A percentile compares a stretch with the other conserved stretches of the same genome.
Evolutionary conservation across 2,113 vertebrate species (phyloP).

Genomic region (Phylloscopus trochilus): DNA sequence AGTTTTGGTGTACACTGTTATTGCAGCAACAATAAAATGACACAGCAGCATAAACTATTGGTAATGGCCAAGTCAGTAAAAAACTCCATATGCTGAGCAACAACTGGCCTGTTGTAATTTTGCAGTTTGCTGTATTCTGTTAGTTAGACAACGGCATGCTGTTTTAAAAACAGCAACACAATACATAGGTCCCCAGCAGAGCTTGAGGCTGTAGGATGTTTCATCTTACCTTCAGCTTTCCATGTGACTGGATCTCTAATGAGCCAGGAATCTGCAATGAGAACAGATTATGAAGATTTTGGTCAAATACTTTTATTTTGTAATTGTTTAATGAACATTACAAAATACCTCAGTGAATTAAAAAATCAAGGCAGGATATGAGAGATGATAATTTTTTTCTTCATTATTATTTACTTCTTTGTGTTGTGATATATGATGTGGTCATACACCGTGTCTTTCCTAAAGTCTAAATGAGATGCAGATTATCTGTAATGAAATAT

Average conservation of each 20-base stretch:
- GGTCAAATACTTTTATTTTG: neutral
- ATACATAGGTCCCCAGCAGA: neutral
- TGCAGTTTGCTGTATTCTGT: neutral
- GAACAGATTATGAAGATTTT: neutral
- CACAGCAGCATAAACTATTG: neutral
- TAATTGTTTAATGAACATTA: neutral
- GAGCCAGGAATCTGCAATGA: constrained; percentile 27
- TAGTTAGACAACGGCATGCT: neutral
- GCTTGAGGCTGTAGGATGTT: neutral
- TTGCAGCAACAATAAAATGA: neutral
- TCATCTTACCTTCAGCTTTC: constrained; percentile 49
- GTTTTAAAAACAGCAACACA: neutral
- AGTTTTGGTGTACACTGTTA: neutral
- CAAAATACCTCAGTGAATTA: neutral
- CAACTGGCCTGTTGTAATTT: neutral
- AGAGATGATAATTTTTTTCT: neutral
- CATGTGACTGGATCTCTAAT: neutral
- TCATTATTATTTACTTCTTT: neutral
- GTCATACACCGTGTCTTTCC: neutral
- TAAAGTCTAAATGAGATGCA: neutral
- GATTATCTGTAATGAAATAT: constrained; percentile 5
- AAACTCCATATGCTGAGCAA: neutral
- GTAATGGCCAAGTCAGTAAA: neutral
- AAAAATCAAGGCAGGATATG: neutral
- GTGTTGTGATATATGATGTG: neutral